phyloP scores from a whole-genome alignment of 2,888 invertebrate genomes.

The Acrocera orbiculus region DNA sequence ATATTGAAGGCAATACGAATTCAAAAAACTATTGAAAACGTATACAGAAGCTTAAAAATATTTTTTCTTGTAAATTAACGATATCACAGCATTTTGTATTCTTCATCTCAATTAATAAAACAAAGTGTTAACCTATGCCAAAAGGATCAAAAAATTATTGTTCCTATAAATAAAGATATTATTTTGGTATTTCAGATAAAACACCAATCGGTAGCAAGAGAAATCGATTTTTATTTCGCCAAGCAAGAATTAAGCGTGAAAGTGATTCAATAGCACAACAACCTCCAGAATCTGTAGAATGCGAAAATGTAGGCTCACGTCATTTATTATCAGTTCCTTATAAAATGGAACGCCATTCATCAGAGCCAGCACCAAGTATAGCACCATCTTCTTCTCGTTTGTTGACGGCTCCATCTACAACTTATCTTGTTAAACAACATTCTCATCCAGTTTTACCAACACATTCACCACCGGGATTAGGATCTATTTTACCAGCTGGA shows the following conservation, averaged over 20 bases:
- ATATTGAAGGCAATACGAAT: too few species aligned
- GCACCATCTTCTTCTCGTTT: slow-evolving; percentile 37
- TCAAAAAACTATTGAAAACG: too few species aligned
- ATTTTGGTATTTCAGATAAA: slow-evolving; percentile 3
- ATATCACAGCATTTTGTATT: too few species aligned
- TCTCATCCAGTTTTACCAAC: slow-evolving; percentile 46
- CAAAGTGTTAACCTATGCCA: too few species aligned
- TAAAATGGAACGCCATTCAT: slow-evolving; percentile 39
- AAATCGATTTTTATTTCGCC: slow-evolving; percentile 45
- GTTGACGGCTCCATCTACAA: slow-evolving; percentile 37
- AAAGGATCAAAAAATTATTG: too few species aligned
- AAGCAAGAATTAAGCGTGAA: slow-evolving; percentile 47
- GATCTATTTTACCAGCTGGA: slow-evolving; percentile 15
- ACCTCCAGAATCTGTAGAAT: slow-evolving; percentile 26
- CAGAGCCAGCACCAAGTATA: slow-evolving; percentile 39
- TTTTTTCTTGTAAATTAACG: too few species aligned
- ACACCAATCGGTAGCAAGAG: slow-evolving; percentile 38
- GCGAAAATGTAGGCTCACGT: slow-evolving; percentile 20
- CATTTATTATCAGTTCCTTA: slow-evolving; percentile 31
- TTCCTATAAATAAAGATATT: too few species aligned
- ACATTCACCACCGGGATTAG: slow-evolving; percentile 30
- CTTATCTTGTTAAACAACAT: slow-evolving; percentile 45
- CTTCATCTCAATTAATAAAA: too few species aligned
- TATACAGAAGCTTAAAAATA: too few species aligned
- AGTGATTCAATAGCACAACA: slow-evolving; percentile 33